A percentile compares a stretch with the other conserved stretches of the same genome.
These are phyloP conservation scores for Elmis aenea DNA, from an alignment of 2,888 invertebrate species.

Conservation along the genomic window DNA sequence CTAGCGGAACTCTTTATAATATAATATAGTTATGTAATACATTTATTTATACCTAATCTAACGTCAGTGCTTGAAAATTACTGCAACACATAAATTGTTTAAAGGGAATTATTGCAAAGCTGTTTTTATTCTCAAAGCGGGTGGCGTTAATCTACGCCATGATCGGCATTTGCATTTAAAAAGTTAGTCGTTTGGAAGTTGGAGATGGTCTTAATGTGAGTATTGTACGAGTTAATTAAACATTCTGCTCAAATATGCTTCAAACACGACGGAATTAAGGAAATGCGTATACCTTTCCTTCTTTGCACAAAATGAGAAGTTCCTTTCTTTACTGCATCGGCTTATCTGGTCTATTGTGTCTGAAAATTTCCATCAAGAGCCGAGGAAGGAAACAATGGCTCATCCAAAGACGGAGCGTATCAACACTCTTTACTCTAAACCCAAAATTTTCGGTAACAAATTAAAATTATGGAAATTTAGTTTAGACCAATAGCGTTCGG, in stretches of 20 bases:
- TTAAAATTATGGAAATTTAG: slow-evolving; percentile 22
- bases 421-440: slow-evolving; percentile 17
- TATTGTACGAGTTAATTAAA: slow-evolving; percentile 13
- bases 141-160: too few relatives aligned
- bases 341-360: slow-evolving; percentile 41
- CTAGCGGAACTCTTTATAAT: too few relatives aligned
- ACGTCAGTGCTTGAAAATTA: too few relatives aligned
- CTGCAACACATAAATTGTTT: too few relatives aligned
- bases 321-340: slow-evolving; percentile 25
- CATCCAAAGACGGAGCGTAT: slow-evolving; percentile 25
- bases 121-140: too few relatives aligned
- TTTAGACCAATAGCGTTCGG: slow-evolving; percentile 11
- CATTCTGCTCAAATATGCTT: slow-evolving; percentile 21
- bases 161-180: too few relatives aligned
- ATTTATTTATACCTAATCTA: too few relatives aligned
- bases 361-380: slow-evolving; percentile 37
- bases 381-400: slow-evolving; percentile 40
- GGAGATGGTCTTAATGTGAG: background rate
- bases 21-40: too few relatives aligned
- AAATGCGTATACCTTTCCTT: slow-evolving; percentile 22
- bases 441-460: slow-evolving; percentile 19
- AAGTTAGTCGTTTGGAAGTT: background rate
- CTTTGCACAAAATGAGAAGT: slow-evolving; percentile 21
- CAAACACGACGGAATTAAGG: slow-evolving; percentile 19
- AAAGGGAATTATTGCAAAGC: too few relatives aligned